phyloP scores from a whole-genome alignment of 2,888 invertebrate genomes.

The Cyrtodaria siliqua region DNA sequence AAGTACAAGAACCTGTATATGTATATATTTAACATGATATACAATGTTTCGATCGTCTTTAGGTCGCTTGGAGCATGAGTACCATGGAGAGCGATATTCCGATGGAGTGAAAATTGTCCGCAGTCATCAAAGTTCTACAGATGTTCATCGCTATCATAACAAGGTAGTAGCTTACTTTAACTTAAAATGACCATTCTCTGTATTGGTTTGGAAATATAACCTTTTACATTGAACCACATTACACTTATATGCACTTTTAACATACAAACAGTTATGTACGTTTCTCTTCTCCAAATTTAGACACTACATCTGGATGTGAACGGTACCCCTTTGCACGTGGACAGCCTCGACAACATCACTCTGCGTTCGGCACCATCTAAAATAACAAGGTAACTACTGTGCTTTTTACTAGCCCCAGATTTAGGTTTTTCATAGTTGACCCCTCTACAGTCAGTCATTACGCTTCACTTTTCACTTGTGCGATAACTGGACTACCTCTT shows the following conservation, averaged over 20 bases:
- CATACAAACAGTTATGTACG: too few species aligned
- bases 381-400: conserved; percentile 24
- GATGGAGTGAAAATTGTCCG: conserved; percentile 57
- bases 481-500: too few species aligned
- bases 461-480: too few species aligned
- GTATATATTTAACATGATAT: too few species aligned
- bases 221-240: too few species aligned
- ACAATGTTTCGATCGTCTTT: too few species aligned
- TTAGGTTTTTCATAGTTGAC: too few species aligned
- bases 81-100: conserved; percentile 41
- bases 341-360: conserved; percentile 52
- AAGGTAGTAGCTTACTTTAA: conserved; percentile 66
- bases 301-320: conserved; percentile 34
- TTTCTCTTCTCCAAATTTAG: too few species aligned
- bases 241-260: too few species aligned
- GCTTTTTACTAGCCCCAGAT: background rate
- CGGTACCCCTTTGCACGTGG: conserved; percentile 40
- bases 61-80: conserved; percentile 65
- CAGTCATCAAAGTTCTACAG: conserved; percentile 55
- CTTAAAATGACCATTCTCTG: background rate
- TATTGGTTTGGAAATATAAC: too few species aligned
- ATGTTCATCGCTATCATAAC: conserved; percentile 58
- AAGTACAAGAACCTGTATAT: too few species aligned
- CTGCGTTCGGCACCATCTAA: conserved; percentile 25
- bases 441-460: too few species aligned